These are phyloP conservation scores for Catostomus latipinnis DNA, from an alignment of 2,797 vertebrate species.

Conservation along the genomic window DNA sequence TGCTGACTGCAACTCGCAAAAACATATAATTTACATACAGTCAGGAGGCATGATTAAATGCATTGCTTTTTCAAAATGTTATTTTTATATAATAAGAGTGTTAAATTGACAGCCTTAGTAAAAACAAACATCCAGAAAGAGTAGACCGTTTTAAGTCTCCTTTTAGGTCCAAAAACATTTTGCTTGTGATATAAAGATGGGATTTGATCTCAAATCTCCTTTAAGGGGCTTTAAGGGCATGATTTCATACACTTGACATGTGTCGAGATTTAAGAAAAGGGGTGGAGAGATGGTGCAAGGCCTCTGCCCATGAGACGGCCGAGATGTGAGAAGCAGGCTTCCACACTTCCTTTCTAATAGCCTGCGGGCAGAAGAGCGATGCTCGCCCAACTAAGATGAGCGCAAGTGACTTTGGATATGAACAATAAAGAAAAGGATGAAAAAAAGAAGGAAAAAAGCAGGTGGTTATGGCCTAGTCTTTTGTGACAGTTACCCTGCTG, in stretches of 20 bases:
- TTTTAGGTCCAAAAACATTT: constrained; percentile 17
- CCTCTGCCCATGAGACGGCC: constrained; percentile 16
- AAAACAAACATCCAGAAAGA: background rate
- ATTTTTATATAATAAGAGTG: too few relatives aligned
- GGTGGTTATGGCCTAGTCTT: constrained; percentile 40
- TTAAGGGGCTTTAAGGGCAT: constrained; percentile 17
- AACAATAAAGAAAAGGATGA: constrained; percentile 24
- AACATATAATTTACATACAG: too few relatives aligned
- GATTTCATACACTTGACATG: constrained; percentile 48
- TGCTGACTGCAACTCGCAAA: too few relatives aligned
- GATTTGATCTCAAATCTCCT: constrained; percentile 42
- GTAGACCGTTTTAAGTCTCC: constrained; percentile 3
- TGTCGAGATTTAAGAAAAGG: constrained; percentile 54
- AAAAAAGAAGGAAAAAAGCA: constrained; percentile 30
- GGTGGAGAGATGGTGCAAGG: constrained; percentile 25
- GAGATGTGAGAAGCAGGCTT: constrained; percentile 24
- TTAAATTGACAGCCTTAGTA: too few relatives aligned
- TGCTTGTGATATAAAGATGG: constrained; percentile 4
- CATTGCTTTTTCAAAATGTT: too few relatives aligned
- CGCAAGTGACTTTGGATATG: constrained; percentile 25
- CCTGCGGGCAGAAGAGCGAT: constrained; percentile 26
- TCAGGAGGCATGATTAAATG: too few relatives aligned
- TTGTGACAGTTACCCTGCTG: constrained; percentile 64
- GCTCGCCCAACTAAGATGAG: constrained; percentile 9
- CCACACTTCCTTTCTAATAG: constrained; percentile 3